Evolutionary conservation across 2,888 invertebrate species (phyloP), one percentile per base, ranked within the genome.

Genomic region (Ditylenchus weischeri): DNA sequence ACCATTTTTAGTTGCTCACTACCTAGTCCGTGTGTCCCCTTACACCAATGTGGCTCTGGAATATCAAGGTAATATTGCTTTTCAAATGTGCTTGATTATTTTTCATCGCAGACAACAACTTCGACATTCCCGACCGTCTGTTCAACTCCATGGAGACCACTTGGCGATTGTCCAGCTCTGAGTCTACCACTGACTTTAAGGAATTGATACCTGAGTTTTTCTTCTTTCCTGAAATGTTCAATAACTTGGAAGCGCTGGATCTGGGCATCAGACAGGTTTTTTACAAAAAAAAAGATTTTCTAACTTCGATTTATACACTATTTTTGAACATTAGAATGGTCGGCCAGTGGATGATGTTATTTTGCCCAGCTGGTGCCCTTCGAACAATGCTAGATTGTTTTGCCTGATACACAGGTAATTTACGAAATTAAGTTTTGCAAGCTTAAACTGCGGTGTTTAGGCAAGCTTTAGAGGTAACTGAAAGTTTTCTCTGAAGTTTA

Each of bases 181-280:
- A 96, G 83, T 96, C 96, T 83, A 98, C 98, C 92, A 95, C 96
- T 1, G 98, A 98, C 84, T 95, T 98, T 0, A 98, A 65, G 83
- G 98, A 98, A 85, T 87, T 98, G 29, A 96, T 98, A 82, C 98
- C 98, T 15, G 98, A 98, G 85, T 96, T 98, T 85, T 98, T 96
- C 86, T 98, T 96, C 84, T 87, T 96, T 69, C 93, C 95, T 0
- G 95, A 98, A 84, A 94, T 96, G 85, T 87, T 98, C 18, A 62
- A 67, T 36, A 83, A 83, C 64, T 69, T 72, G n/a, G 77, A 81
- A 21, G 64, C 68, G 10, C 65, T 83, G 58, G 72, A 77, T 36
- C 68, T 81, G 90, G 93, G 94, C 66, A 88, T 88, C 73, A 95
- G 96, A 85, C 98, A 98, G 84, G 87, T 96, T 47, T 91, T 29